These are phyloP conservation scores for Molorchus minor DNA, from an alignment of 2,888 invertebrate genomes.

Conservation along the genomic window DNA sequence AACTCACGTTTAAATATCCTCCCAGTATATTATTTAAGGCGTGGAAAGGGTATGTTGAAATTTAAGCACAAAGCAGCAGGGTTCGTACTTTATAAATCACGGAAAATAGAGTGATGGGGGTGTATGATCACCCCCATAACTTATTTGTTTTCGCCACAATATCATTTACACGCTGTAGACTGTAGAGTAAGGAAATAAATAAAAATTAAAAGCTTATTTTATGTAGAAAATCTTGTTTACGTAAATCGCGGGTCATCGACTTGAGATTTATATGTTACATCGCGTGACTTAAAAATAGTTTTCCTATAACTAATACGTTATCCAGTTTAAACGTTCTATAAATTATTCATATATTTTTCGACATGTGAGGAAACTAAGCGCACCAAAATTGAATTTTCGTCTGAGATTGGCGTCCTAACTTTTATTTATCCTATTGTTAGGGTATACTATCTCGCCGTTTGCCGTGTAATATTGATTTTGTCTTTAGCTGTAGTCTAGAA, in stretches of 20 bases:
- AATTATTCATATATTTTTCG: slow-evolving; percentile 27
- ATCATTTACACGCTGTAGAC: too few relatives aligned
- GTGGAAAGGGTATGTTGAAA: too few relatives aligned
- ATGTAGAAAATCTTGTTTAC: slow-evolving; percentile 30
- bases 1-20: too few relatives aligned
- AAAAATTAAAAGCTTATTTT: slow-evolving; percentile 10
- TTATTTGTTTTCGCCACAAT: too few relatives aligned
- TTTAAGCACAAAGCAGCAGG: too few relatives aligned
- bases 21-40: too few relatives aligned
- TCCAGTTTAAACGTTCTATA: slow-evolving; percentile 17
- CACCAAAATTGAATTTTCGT: slow-evolving; percentile 9
- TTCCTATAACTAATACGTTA: slow-evolving; percentile 27
- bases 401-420: slow-evolving; percentile 1
- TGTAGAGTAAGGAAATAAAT: neutral
- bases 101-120: too few relatives aligned
- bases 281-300: slow-evolving; percentile 33
- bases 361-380: neutral
- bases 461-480: slow-evolving; percentile 1
- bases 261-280: slow-evolving; percentile 23
- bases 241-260: slow-evolving; percentile 23
- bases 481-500: neutral
- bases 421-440: slow-evolving; percentile 8
- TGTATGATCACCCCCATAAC: too few relatives aligned
- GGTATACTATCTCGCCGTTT: neutral
- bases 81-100: too few relatives aligned